phyloP scores from a whole-genome alignment of 2,888 invertebrate genomes.

The Heliconius erato region DNA sequence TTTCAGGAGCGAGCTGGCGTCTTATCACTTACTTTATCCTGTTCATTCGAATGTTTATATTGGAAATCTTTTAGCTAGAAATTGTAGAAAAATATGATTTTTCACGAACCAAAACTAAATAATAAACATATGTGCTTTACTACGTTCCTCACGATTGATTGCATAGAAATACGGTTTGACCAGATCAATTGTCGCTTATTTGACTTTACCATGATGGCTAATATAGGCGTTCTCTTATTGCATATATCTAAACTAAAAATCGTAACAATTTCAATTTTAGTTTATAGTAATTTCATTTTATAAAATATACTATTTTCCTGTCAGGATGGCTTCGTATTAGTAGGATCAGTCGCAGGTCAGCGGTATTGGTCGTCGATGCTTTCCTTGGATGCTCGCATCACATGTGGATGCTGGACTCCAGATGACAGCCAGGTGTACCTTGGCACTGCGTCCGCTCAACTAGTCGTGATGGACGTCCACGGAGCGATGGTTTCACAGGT shows the following conservation, averaged over 20 bases:
- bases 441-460: constrained; percentile 97
- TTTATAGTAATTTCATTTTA: neutral
- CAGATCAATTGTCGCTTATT: too few species aligned
- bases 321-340: constrained; percentile 98
- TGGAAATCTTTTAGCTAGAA: neutral
- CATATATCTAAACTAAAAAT: too few species aligned
- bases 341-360: constrained; percentile 98
- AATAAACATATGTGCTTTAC: too few species aligned
- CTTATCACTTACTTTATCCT: neutral
- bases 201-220: too few species aligned
- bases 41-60: neutral
- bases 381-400: constrained; percentile 96
- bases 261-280: too few species aligned
- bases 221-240: too few species aligned
- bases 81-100: neutral
- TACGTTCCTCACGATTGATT: too few species aligned
- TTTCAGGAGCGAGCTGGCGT: neutral
- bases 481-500: constrained; percentile 97
- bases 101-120: neutral
- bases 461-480: constrained; percentile 98
- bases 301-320: neutral
- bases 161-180: too few species aligned
- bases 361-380: constrained; percentile 99
- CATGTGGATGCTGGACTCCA: constrained; percentile 99
- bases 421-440: constrained; percentile 99